phyloP scores from a whole-genome alignment of 2,113 vertebrate genomes.

The Lutjanus erythropterus region DNA sequence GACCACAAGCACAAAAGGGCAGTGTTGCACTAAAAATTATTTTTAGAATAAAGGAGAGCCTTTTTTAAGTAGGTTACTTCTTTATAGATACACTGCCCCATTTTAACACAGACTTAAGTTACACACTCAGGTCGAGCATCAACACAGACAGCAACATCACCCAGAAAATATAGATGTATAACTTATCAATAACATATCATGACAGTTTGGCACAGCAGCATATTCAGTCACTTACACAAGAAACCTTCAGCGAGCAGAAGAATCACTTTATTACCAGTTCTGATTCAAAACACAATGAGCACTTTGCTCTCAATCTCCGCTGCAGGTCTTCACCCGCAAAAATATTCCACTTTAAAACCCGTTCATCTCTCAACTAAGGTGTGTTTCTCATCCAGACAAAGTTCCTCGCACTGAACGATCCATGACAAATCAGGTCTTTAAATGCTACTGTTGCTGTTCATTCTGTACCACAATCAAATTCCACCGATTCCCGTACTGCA shows the following conservation, averaged over 20 bases:
- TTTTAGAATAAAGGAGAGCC: conserved; percentile 61
- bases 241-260: background rate
- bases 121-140: background rate
- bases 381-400: background rate
- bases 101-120: conserved; percentile 30
- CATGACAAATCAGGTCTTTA: background rate
- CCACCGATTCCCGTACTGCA: background rate
- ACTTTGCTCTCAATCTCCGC: background rate
- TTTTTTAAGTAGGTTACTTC: conserved; percentile 59
- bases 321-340: background rate
- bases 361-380: background rate
- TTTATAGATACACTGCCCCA: conserved; percentile 30
- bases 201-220: background rate
- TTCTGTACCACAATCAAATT: background rate
- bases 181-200: background rate
- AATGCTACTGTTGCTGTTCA: background rate
- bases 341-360: too few species aligned
- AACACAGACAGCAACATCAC: background rate
- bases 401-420: background rate
- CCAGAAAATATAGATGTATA: background rate
- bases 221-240: background rate
- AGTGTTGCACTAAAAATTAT: conserved; percentile 57
- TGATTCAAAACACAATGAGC: too few species aligned
- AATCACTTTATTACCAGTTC: background rate
- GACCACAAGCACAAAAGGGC: conserved; percentile 52